Evolutionary conservation across 2,113 vertebrate genomes (phyloP).

Genomic region (Neoarius graeffei): DNA sequence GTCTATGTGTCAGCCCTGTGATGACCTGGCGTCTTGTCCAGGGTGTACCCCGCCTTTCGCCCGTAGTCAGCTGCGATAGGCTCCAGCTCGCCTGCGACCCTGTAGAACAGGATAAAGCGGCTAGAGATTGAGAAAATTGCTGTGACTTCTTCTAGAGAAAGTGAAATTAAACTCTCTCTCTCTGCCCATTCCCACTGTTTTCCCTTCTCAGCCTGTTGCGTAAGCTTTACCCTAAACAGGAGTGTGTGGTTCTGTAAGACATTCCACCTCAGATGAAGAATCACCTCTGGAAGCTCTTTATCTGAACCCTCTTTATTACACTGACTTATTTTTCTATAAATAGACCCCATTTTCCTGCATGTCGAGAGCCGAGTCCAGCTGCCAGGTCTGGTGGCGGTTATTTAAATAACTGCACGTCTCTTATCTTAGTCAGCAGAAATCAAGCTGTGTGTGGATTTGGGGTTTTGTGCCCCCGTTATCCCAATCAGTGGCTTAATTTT

Average conservation of each 20-base stretch:
- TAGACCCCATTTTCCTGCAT: not conserved
- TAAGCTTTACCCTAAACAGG: not conserved
- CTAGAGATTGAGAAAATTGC: too few relatives aligned
- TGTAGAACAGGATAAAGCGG: too few relatives aligned
- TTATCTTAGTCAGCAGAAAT: not conserved
- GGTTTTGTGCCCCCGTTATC: too few relatives aligned
- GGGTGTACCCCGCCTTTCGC: too few relatives aligned
- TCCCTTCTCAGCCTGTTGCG: not conserved
- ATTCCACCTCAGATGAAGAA: slow-evolving; percentile 18
- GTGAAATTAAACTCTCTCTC: too few relatives aligned
- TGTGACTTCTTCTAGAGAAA: too few relatives aligned
- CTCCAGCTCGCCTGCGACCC: too few relatives aligned
- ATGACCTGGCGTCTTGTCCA: too few relatives aligned
- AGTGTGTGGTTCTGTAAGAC: slow-evolving; percentile 64
- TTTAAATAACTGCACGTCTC: not conserved
- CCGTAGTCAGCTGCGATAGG: too few relatives aligned
- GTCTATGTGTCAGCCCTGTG: too few relatives aligned
- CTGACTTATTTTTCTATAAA: not conserved
- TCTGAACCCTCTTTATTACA: slow-evolving; percentile 24
- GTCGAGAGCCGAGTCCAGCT: not conserved
- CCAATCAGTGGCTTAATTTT: too few relatives aligned
- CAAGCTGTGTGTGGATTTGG: too few relatives aligned
- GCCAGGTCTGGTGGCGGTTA: not conserved
- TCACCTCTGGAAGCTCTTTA: not conserved
- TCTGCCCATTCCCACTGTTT: not conserved